A percentile compares a stretch with the other conserved stretches of the same genome.
Conservation (phyloP, 2,113 vertebrate genomes). For the Psittacara wagleri region DNA sequence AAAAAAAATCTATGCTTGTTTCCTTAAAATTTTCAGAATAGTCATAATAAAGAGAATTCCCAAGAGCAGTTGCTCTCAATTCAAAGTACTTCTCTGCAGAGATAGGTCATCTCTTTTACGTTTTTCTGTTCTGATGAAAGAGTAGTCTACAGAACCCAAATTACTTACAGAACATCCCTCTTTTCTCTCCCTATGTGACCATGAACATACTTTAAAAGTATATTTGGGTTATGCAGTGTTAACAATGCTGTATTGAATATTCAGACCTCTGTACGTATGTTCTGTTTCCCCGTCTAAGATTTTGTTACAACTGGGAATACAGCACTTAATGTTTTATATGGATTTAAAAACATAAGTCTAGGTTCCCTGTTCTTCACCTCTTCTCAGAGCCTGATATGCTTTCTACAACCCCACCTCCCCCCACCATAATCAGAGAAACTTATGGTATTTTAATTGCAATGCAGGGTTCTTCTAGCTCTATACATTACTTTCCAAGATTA, state of each 20-base stretch:
- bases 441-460: not conserved
- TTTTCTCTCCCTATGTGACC: not conserved
- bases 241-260: not conserved
- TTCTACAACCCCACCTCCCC: not conserved
- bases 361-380: not conserved
- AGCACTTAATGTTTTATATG: not conserved
- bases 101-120: not conserved
- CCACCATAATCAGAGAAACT: not conserved
- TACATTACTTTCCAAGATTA: not conserved
- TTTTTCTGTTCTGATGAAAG: not conserved
- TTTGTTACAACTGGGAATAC: not conserved
- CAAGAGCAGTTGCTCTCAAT: not conserved
- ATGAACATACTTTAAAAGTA: not conserved
- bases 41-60: not conserved
- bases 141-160: not conserved
- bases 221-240: not conserved
- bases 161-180: not conserved
- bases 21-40: not conserved
- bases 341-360: not conserved
- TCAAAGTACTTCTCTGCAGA: not conserved
- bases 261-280: not conserved
- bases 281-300: not conserved
- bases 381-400: not conserved
- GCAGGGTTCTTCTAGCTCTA: not conserved
- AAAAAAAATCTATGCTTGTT: not conserved